Base-by-base conservation (phyloP, 2,888 invertebrate species). In the Drosophila pullipes region DNA sequence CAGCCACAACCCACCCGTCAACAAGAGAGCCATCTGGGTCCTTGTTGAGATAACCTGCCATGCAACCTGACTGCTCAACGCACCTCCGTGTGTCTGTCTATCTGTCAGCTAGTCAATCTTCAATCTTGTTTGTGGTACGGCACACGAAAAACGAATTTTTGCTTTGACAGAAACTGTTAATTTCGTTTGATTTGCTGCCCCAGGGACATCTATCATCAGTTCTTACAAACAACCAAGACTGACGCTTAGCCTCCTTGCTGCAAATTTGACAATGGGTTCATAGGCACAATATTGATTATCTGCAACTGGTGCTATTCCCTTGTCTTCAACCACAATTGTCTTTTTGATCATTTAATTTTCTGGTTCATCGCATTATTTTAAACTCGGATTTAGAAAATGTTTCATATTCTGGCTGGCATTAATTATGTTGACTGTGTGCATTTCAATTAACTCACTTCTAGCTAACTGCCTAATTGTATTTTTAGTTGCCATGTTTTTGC, bases 111-210 rank as follows among this genome's bases (percentile, higher is more conserved):
- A 39, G 63, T 49, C 61, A 72, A 22, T 68, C 62, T 69, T 80
- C 69, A 87, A 87, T 78, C 76, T 84, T 68, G 71, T 68, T 78
- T 76, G 74, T 74, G 73, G 59, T 50, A 18, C 58, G 31, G 47
- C 61, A 53, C 54, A 66, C 65, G 28, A 64, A 67, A 62, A 77
- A 62, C 86, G 72, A 68, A 82, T 78, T 82, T 81, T 85, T 64
- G 71, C 47, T 28, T 59, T 70, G 75, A 65, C 52, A 58, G 75
- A 76, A 89, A 76, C 85, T 78, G 87, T 82, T 89, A 83, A 85
- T 84, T 85, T 86, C 79, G 80, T 84, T 85, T 86, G 86, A 87
- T 83, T 78, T 82, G 69, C 84, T 67, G 82, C 87, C 84, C 89
- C 69, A 67, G 79, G 79, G 91, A 86, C 89, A 83, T 78, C 86